phyloP scores from a whole-genome alignment of 2,113 vertebrate species.

The Megatriorchis doriae region DNA sequence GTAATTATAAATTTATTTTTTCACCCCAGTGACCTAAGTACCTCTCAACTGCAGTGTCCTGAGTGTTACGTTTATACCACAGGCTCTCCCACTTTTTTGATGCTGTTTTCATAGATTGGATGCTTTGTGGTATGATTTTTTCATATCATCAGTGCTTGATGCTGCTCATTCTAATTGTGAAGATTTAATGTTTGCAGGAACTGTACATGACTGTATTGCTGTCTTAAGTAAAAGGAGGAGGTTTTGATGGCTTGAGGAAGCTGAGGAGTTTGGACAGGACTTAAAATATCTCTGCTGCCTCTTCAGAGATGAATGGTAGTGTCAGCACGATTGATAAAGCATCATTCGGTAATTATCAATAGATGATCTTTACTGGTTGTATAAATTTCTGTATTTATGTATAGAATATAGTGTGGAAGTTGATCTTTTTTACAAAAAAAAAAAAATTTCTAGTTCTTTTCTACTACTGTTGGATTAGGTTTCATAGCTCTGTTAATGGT shows the following conservation, averaged over 20 bases:
- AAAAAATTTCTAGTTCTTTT: slow-evolving; percentile 45
- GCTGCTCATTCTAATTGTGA: slow-evolving; percentile 21
- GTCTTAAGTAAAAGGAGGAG: slow-evolving; percentile 14
- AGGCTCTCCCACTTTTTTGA: slow-evolving; percentile 2
- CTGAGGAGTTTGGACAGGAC: not conserved
- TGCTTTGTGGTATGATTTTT: slow-evolving; percentile 40
- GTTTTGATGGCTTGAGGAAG: slow-evolving; percentile 27
- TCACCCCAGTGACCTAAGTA: not conserved
- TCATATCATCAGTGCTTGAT: not conserved
- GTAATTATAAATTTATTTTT: not conserved
- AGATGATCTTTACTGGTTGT: slow-evolving; percentile 42
- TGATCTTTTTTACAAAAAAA: slow-evolving; percentile 49
- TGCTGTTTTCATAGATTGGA: slow-evolving; percentile 32
- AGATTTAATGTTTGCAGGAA: slow-evolving; percentile 48
- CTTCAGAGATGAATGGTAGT: not conserved
- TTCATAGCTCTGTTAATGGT: slow-evolving; percentile 44
- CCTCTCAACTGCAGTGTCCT: slow-evolving; percentile 5
- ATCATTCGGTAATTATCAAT: slow-evolving; percentile 9
- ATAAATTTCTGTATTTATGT: slow-evolving; percentile 54
- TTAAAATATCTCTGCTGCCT: slow-evolving; percentile 5
- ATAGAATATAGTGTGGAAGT: slow-evolving; percentile 14
- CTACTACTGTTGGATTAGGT: slow-evolving; percentile 51
- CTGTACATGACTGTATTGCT: not conserved
- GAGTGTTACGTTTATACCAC: not conserved
- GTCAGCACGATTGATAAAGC: not conserved